A percentile compares a stretch with the other conserved stretches of the same genome.
Evolutionary conservation across 2,888 invertebrate species (phyloP).

Genomic region (Argyresthia goedartella): DNA sequence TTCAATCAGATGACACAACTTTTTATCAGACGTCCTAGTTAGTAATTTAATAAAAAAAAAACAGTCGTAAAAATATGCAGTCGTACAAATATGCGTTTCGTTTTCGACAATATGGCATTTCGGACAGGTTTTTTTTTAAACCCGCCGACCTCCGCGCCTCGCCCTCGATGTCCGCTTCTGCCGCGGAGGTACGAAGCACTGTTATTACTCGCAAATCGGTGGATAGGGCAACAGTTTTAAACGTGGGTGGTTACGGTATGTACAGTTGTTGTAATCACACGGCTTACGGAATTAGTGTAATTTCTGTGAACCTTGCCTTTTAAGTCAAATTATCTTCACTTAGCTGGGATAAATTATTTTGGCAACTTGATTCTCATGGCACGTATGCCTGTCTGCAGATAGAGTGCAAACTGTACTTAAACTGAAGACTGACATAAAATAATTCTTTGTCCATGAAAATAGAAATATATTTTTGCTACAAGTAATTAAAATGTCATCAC

Average conservation of each 20-base stretch:
- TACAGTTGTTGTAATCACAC: too few relatives aligned
- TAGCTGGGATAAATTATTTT: too few relatives aligned
- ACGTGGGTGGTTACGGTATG: not conserved
- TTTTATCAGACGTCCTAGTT: not conserved
- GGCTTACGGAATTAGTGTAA: too few relatives aligned
- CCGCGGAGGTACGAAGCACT: not conserved
- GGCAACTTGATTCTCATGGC: too few relatives aligned
- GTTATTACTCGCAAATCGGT: not conserved
- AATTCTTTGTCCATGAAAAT: too few relatives aligned
- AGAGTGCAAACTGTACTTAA: too few relatives aligned
- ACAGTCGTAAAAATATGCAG: not conserved
- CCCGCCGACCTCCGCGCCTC: conserved; percentile 38
- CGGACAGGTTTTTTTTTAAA: conserved; percentile 44
- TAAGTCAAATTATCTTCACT: too few relatives aligned
- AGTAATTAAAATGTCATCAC: too few relatives aligned
- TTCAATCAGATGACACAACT: not conserved
- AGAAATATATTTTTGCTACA: too few relatives aligned
- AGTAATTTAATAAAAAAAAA: not conserved
- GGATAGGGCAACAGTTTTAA: not conserved
- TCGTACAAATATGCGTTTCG: conserved; percentile 21
- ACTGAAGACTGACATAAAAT: too few relatives aligned
- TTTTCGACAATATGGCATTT: conserved; percentile 39
- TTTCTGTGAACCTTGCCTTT: too few relatives aligned
- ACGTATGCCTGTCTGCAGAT: too few relatives aligned
- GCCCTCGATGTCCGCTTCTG: conserved; percentile 1